Evolutionary conservation across 1,140 invertebrate species (phyloP), one percentile per base, ranked within the genome.

Genomic region (Drosophila elegans): DNA sequence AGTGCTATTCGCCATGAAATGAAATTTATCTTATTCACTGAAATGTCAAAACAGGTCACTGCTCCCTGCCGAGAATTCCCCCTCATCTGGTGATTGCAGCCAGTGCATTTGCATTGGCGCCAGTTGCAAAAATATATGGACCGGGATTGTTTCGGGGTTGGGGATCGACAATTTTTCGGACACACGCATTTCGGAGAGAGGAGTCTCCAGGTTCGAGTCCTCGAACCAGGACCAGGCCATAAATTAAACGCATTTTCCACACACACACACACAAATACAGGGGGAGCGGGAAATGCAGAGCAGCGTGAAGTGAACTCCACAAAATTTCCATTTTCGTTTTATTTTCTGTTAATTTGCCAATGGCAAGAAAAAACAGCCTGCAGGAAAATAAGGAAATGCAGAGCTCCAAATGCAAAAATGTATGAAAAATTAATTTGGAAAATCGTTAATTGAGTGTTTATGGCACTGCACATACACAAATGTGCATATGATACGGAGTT

Each of bases 361-460:
- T 52, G 48, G 64, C 41, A 51, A 46, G 10, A 16, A 51, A 75
- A 73, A 82, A 83, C 34, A 64, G 80, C 41, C 60, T 25, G 45
- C 48, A 41, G 59, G 41, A 42, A 83, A 61, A 89, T 74, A 67
- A 89, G 80, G 79, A 84, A 88, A 77, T 83, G 79, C 76, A 52
- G 52, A 38, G 54, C 51, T 64, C 67, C 61, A 52, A 80, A 55
- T 42, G 52, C 62, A 60, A 51, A 64, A 84, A 84, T 74, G 66
- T 84, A 89, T 91, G 88, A 90, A 91, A 91, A 91, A 91, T 91
- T 91, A 91, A 91, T 90, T 90, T 84, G 79, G 72, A 91, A 71
- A 91, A 90, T 91, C 90, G 85, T 91, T 91, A 91, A 91, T 91
- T 91, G 90, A 91, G 90, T 91, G 90, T 91, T 91, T 91, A 91